Evolutionary conservation across 1,140 invertebrate genomes (phyloP).

Genomic region (Ganaspis sp.): DNA sequence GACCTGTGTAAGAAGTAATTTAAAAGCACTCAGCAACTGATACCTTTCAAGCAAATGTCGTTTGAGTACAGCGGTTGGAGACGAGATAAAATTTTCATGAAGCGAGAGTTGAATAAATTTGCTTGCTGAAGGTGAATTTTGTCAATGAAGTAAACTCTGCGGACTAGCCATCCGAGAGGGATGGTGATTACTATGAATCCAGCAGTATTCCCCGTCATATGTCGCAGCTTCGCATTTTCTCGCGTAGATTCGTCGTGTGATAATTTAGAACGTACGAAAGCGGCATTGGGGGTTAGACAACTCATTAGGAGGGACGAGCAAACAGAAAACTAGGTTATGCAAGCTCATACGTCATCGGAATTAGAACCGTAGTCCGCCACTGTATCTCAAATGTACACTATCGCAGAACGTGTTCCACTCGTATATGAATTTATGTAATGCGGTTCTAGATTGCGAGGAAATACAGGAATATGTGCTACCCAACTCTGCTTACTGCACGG

Average conservation of each 20-base stretch:
- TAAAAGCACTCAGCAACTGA: no score
- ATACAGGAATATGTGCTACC: slow-evolving; percentile 58
- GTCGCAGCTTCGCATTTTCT: slow-evolving; percentile 32
- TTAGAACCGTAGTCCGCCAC: slow-evolving; percentile 69
- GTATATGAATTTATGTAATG: slow-evolving; percentile 66
- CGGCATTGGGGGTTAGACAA: slow-evolving; percentile 63
- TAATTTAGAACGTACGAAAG: slow-evolving; percentile 45
- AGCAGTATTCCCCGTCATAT: slow-evolving; percentile 8
- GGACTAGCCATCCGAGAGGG: slow-evolving; percentile 9
- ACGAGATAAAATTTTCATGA: slow-evolving; percentile 11
- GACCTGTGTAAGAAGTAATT: no score
- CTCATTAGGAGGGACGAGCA: slow-evolving; percentile 70
- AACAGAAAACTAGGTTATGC: slow-evolving; percentile 74
- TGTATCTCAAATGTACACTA: slow-evolving; percentile 73
- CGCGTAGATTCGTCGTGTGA: slow-evolving; percentile 38
- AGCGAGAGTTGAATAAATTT: slow-evolving; percentile 14
- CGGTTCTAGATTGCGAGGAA: slow-evolving; percentile 62
- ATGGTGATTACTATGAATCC: background rate
- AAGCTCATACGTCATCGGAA: slow-evolving; percentile 74
- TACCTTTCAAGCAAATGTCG: no score
- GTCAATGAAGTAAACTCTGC: background rate
- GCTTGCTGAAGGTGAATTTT: background rate
- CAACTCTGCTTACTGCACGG: slow-evolving; percentile 41
- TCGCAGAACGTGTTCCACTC: slow-evolving; percentile 61
- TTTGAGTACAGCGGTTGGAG: background rate